Base-by-base conservation (phyloP, 2,888 invertebrate species). In the Coenonympha arcania region DNA sequence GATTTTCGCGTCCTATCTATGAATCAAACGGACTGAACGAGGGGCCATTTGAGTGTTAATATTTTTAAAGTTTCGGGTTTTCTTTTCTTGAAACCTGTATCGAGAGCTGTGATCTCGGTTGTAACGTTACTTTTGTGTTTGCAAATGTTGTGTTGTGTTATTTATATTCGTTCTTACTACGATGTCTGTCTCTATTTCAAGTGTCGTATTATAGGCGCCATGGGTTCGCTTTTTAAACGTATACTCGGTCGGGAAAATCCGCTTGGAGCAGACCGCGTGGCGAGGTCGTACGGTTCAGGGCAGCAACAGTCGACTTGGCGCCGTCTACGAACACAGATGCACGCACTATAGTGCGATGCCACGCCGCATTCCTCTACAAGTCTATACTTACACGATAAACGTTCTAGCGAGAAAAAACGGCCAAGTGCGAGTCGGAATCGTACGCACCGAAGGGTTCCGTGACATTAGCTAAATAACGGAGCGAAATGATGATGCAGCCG, bases 1-100 rank as follows among this genome's bases (percentile, higher is more conserved):
- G 73, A n/a, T 77, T 83, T 81, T 77, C 74, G 77, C 75, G 76
- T 73, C 80, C 80, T 86, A 85, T 86, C 85, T 85, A 86, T 81
- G 84, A 82, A 85, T 85, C 86, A 81, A 82, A 78, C 75, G 65
- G 73, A 68, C 76, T 72, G 76, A 68, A 72, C 71, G 69, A 70
- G 70, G 68, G 69, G 62, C 74, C 72, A 69, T 81, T 82, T 79
- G 76, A 82, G 81, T 83, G 84, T 81, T 80, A 79, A 82, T 73
- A 79, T 78, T 84, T 82, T 77, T 76, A 65, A 71, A 66, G 69
- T 16, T 44, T 33, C 47, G 33, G 41, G 40, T 31, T 52, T 53
- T 45, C 18, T 43, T 49, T 50, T 47, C 48, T 43, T 52, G 11
- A 30, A 37, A n/a, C 15, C 18, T 6, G 15, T 43, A 22, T 15